phyloP scores from a whole-genome alignment of 2,888 invertebrate species.

The Aphrophora alni region DNA sequence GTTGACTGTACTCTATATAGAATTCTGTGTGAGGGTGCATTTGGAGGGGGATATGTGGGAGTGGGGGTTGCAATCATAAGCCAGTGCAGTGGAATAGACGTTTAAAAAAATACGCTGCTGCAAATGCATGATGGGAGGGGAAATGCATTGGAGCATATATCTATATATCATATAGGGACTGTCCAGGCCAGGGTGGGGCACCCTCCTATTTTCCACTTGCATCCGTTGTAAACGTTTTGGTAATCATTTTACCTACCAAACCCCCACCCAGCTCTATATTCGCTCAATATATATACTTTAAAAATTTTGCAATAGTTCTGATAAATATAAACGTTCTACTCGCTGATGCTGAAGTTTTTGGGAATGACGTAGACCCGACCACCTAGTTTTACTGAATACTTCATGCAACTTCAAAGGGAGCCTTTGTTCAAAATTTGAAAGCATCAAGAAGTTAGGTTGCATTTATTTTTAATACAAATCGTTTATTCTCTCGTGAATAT shows the following conservation, averaged over 20 bases:
- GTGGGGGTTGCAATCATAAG: conserved; percentile 30
- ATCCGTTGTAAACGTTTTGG: conserved; percentile 33
- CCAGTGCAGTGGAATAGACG: conserved; percentile 32
- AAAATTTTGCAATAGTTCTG: neutral
- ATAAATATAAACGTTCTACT: neutral
- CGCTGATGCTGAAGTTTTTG: neutral
- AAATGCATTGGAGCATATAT: conserved; percentile 22
- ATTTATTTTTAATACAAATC: neutral
- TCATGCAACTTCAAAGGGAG: neutral
- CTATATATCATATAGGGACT: conserved; percentile 36
- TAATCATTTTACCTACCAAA: conserved; percentile 27
- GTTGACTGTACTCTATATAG: conserved; percentile 38
- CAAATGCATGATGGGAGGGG: conserved; percentile 31
- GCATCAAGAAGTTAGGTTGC: neutral
- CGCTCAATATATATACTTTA: neutral
- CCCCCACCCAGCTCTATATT: neutral
- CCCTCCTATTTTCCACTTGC: conserved; percentile 31
- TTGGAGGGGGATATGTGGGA: neutral
- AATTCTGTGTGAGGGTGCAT: conserved; percentile 33
- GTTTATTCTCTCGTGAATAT: neutral
- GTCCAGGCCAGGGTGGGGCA: conserved; percentile 9
- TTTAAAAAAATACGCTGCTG: conserved; percentile 30
- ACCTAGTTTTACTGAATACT: neutral
- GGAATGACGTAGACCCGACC: neutral
- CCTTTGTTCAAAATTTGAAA: neutral